These are phyloP conservation scores for Mimumesa dahlbomi DNA, from an alignment of 2,888 invertebrate genomes.

Conservation along the genomic window DNA sequence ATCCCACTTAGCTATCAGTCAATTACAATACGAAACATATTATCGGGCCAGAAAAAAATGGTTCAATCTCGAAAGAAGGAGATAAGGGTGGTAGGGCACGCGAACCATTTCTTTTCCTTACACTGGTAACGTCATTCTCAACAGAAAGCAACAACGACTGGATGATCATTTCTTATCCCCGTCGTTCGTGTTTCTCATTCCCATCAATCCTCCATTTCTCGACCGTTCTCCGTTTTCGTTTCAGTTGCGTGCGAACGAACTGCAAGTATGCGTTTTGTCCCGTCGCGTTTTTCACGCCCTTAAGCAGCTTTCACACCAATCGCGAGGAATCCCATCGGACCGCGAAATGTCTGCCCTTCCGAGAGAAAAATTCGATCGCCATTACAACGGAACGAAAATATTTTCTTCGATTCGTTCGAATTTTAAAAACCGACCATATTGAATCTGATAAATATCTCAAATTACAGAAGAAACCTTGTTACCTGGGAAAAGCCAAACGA, in stretches of 20 bases:
- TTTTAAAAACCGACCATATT: no score
- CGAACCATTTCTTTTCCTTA: constrained; percentile 40
- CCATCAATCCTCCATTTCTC: constrained; percentile 55
- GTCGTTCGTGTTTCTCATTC: constrained; percentile 37
- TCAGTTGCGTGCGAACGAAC: constrained; percentile 32
- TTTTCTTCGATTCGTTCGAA: no score
- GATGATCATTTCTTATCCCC: constrained; percentile 59
- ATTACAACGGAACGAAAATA: no score
- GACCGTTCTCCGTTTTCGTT: constrained; percentile 27
- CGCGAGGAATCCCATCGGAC: no score
- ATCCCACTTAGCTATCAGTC: constrained; percentile 1
- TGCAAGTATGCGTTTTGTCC: no score
- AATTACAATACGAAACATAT: constrained; percentile 12
- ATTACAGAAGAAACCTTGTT: no score
- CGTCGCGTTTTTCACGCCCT: no score
- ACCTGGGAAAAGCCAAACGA: no score
- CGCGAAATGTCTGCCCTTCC: no score
- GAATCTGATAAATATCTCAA: no score
- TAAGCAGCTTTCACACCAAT: no score
- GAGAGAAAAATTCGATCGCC: no score
- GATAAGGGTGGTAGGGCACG: constrained; percentile 45
- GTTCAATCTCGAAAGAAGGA: constrained; percentile 22
- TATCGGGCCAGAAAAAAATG: constrained; percentile 37
- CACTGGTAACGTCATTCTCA: constrained; percentile 36
- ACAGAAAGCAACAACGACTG: constrained; percentile 31